Base-by-base conservation (phyloP, 2,888 invertebrate genomes). In the Apotomis capreana region DNA sequence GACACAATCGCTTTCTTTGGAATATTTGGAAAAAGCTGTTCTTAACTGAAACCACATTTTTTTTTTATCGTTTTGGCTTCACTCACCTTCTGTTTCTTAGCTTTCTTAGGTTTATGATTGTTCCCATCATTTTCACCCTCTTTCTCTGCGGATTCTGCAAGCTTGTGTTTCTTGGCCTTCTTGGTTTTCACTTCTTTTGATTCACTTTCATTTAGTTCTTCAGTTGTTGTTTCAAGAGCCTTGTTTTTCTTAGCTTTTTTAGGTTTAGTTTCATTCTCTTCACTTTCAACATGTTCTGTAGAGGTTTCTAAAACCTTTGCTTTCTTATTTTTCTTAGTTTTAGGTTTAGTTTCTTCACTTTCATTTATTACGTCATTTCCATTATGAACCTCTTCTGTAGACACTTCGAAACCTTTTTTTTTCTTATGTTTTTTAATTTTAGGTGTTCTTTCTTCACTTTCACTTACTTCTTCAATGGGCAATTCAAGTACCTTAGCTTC, bases 321-420 rank as follows among this genome's bases (percentile, higher is more conserved):
- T 36, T 65, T 65, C n/a, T 57, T 65, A 4, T 9, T n/a, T 46
- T 36, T 65, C 55, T 65, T 61, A 0, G 46, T 61, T 61, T 61
- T 65, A 46, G 15, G 12, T 55, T 65, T 15, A 4, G n/a, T 8
- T 40, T 13, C 26, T 4, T 64, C 44, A 44, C 15, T 40, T 44
- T 46, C 44, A 55, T 4, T n/a, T 65, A 49, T 10, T 12, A 15
- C 37, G 12, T 62, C 62, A 26, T 15, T 55, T 44, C 6, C 8
- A 5, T 8, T 8, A 44, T 8, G 6, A 44, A 44, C 8, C 5
- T 3, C 10, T 49, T 49, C 49, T 5, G 40, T 6, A 6, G 54
- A 44, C 37, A 36, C 40, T 54, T 52, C 63, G 44, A 54, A 9
- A 52, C 37, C 13, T 46, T 61, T 44, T 12, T 15, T 64, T 64